phyloP scores from a whole-genome alignment of 64 coral and sea anemone genomes.

The Dendrophyllia cribrosa region DNA sequence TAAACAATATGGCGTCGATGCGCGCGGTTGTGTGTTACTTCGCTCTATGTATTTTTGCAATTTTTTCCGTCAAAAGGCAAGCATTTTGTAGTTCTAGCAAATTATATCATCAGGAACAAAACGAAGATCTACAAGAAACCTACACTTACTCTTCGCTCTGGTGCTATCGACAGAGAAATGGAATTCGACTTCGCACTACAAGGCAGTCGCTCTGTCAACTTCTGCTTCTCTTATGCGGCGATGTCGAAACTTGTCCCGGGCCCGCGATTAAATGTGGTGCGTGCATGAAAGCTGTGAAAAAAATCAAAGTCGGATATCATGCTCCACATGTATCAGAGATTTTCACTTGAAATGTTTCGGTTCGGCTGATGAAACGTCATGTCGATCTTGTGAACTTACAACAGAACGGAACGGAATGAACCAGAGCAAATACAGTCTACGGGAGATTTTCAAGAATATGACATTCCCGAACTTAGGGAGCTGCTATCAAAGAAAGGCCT shows the following conservation, averaged over 20 bases:
- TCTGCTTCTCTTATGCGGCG: too few species aligned
- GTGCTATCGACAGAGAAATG: background rate
- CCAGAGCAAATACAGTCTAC: too few species aligned
- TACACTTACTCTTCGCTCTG: conserved; percentile 24
- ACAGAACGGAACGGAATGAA: too few species aligned
- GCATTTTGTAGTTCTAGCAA: conserved; percentile 25
- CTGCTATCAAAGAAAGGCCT: conserved; percentile 26
- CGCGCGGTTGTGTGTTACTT: conserved; percentile 27
- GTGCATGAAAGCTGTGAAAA: too few species aligned
- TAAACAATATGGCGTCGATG: background rate
- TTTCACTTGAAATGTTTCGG: too few species aligned
- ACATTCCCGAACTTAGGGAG: conserved; percentile 34
- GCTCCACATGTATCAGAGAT: too few species aligned
- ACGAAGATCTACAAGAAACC: conserved; percentile 1
- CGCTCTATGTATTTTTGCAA: background rate
- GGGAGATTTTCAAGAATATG: too few species aligned
- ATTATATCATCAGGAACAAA: background rate
- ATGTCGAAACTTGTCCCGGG: too few species aligned
- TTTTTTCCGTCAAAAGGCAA: conserved; percentile 61
- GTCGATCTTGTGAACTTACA: too few species aligned
- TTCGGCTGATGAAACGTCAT: too few species aligned
- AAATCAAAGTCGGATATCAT: too few species aligned
- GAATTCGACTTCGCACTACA: background rate
- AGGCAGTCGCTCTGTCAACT: background rate
- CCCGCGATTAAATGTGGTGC: too few species aligned